Evolutionary conservation across 2,797 vertebrate species (phyloP), one percentile per base, ranked within the genome.

Genomic region (Coendou prehensilis): DNA sequence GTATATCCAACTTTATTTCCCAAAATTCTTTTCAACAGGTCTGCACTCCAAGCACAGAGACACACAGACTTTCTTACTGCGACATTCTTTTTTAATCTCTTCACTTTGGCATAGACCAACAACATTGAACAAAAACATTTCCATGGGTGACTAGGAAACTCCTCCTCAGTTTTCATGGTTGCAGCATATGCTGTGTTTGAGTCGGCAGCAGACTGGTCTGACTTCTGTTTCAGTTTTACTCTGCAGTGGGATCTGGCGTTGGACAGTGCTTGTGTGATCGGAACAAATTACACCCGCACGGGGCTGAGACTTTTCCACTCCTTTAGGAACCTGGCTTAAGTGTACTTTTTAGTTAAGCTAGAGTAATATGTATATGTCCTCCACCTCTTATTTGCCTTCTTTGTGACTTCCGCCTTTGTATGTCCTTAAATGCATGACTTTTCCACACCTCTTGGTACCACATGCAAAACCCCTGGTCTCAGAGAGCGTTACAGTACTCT

Each of bases 191-290:
- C 20, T 76, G 9, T 52, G 47, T 26, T 78, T 73, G 64, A 86
- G 54, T n/a, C 67, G 91, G 47, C 28, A 85, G 2, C 13, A 37
- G 1, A 30, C 6, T 75, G 28, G 20, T 7, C 26, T 54, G n/a
- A 52, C 52, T 93, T 93, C 64, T 41, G 8, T 64, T 90, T 85
- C 20, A 2, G 69, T 80, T 82, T 82, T 69, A 91, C 82, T 30
- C 20, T 18, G 30, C 1, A 63, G 8, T 45, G 75, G 47, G 26
- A 76, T 54, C 71, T 18, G 63, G 2, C 76, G 37, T 10, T 4
- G n/a, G 57, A 23, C 10, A 30, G 54, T 6, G 17, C 17, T 50
- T 67, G 5, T 80, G 17, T 3, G 33, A 64, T 3, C 26, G 61
- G 41, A 89, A 59, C 11, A 5, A 2, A 52, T 17, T 23, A 0